Base-by-base conservation (phyloP, 2,888 invertebrate species). In the Coenonympha arcania region DNA sequence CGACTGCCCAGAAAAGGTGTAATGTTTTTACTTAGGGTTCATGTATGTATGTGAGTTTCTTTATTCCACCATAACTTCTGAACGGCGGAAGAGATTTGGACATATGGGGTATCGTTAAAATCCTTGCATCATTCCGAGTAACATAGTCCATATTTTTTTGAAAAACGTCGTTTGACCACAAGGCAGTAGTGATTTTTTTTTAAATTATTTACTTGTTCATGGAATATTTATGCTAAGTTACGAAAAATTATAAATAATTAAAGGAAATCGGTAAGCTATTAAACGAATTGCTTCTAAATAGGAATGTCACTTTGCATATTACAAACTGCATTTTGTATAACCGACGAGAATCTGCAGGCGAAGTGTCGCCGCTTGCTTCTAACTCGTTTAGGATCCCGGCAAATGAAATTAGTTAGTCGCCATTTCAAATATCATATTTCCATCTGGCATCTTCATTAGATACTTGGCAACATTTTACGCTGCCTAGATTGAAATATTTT, bases 381-480 rank as follows among this genome's bases (percentile, higher is more conserved):
- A 79, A 80, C 77, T 76, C 77, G 73, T 67, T 84, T 82, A 81
- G 78, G 76, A 73, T 79, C 79, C 72, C 77, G 75, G 73, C 73
- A 79, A 81, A 79, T 76, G 61, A 74, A 81, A 84, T 82, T 82
- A 82, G 79, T 79, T 76, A 76, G 74, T 73, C 69, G 74, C 68
- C 71, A 80, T 80, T 80, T 77, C 74, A 75, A 81, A 82, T 79
- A 84, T 81, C 73, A 77, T 76, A 81, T 81, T 81, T 79, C 76
- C 78, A 75, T 75, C 76, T 69, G 71, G 71, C 62, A 64, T 70
- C 68, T 73, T 76, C 73, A 73, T 79, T 76, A 69, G 58, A 61
- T 54, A 60, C 55, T 61, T 46, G 44, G 36, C 30, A n/a, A 8
- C 41, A 37, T 44, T 50, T 48, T 48, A 30, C 16, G n/a, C 22